phyloP scores from a whole-genome alignment of 2,797 vertebrate species.

The Falco rusticolus region DNA sequence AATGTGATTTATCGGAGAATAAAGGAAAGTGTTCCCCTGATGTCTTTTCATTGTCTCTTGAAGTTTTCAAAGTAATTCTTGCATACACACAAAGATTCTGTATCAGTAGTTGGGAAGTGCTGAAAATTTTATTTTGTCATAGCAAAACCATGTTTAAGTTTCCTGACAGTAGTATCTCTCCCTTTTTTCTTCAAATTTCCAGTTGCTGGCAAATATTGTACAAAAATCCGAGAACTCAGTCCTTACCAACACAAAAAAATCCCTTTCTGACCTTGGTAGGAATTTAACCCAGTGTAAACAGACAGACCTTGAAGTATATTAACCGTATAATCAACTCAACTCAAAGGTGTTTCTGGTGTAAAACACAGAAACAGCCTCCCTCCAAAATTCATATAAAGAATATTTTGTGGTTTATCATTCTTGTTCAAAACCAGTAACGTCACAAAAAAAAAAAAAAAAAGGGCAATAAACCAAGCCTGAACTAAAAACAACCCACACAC shows the following conservation, averaged over 20 bases:
- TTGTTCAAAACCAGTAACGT: neutral
- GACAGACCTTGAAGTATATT: neutral
- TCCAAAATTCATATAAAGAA: neutral
- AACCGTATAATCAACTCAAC: neutral
- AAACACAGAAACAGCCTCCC: neutral
- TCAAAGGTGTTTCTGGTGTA: neutral
- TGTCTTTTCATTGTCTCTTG: neutral
- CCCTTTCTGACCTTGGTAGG: neutral
- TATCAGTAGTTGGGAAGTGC: neutral
- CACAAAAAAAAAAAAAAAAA: neutral
- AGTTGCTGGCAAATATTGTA: neutral
- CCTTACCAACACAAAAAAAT: neutral
- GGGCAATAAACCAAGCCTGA: rapidly evolving
- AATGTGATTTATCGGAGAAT: neutral
- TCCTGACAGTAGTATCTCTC: neutral
- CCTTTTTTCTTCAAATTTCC: neutral
- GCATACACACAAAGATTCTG: neutral
- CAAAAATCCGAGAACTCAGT: neutral
- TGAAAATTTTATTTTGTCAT: neutral
- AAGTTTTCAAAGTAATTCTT: neutral
- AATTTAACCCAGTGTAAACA: neutral
- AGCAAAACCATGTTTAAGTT: neutral
- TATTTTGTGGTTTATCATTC: neutral
- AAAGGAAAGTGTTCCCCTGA: neutral
- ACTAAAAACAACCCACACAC: neutral